Evolutionary conservation across 2,113 vertebrate genomes (phyloP).

Genomic region (Rhynchomys soricoides): DNA sequence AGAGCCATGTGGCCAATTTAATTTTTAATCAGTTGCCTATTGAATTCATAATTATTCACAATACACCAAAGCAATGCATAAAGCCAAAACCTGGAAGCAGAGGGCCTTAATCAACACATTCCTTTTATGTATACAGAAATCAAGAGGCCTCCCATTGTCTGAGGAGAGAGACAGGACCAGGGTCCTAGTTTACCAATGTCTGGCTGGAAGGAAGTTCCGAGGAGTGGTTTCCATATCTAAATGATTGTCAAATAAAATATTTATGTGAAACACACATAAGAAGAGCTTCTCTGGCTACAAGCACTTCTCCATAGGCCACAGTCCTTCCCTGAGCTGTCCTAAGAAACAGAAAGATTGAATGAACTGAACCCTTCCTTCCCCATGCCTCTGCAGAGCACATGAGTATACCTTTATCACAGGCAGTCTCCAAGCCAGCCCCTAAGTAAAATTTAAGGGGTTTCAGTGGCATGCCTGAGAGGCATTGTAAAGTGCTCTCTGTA

Average conservation of each 20-base stretch:
- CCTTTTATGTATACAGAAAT: neutral
- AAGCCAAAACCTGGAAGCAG: conserved; percentile 24
- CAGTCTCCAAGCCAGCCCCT: neutral
- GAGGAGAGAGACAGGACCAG: neutral
- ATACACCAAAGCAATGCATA: conserved; percentile 35
- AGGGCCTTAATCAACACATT: neutral
- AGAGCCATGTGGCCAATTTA: conserved; percentile 8
- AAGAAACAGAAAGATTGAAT: neutral
- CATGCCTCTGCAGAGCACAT: neutral
- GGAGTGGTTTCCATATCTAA: neutral
- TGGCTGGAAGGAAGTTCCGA: neutral
- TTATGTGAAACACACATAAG: conserved; percentile 32
- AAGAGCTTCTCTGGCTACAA: neutral
- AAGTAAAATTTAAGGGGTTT: neutral
- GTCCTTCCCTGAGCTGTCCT: neutral
- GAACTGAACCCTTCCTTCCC: neutral
- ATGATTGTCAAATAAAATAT: neutral
- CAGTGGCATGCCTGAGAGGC: neutral
- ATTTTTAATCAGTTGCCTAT: conserved; percentile 66
- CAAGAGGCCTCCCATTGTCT: neutral
- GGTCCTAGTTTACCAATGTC: neutral
- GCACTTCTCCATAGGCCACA: neutral
- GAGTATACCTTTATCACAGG: neutral
- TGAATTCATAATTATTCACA: conserved; percentile 68
- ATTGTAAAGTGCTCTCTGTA: neutral